Evolutionary conservation across 2,113 vertebrate species (phyloP), one percentile per base, ranked within the genome.

Genomic region (Dicaeum eximium): DNA sequence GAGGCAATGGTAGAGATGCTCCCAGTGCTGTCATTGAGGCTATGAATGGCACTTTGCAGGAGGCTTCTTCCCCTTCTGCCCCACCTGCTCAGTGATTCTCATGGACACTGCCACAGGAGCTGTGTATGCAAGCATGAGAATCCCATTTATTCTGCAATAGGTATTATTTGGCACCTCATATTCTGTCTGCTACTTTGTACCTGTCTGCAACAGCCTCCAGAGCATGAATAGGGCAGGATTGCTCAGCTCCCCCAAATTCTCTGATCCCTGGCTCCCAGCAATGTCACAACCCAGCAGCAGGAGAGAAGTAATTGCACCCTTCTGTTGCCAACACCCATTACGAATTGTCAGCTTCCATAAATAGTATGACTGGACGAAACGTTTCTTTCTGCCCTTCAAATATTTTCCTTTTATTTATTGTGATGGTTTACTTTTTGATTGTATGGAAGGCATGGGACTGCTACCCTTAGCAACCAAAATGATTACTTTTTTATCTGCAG

Each of bases 61-160:
- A 74, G 69, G 69, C 79, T 64, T 93, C 45, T 44, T 37, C 15
- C 24, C 25, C 4, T 3, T 9, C 9, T 9, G 3, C 4, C 20
- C 12, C 1, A 1, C 12, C 48, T 70, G 30, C 56, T 62, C 92
- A 47, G 7, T 54, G 60, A 95, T 82, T 37, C 78, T 66, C 15
- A 5, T 2, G 10, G 67, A 44, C 38, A 94, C 84, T 57, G 65
- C 65, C 28, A 6, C n/a, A 85, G 90, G 50, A 95, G 73, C 31
- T 86, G 69, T 69, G 81, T 62, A 53, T 50, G 61, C 62, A 96
- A 95, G 95, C 80, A 73, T 1, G 5, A 92, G 35, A 77, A 96
- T 86, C 60, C 72, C 57, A 94, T 93, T 97, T 95, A 84, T 82
- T 92, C 85, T 92, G 45, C 89, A 92, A 83, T 54, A 71, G 66